Percentiles rank a stretch among this genome's conserved stretches.
phyloP scores from a whole-genome alignment of 2,113 vertebrate genomes.

The Ochotona curzoniae region DNA sequence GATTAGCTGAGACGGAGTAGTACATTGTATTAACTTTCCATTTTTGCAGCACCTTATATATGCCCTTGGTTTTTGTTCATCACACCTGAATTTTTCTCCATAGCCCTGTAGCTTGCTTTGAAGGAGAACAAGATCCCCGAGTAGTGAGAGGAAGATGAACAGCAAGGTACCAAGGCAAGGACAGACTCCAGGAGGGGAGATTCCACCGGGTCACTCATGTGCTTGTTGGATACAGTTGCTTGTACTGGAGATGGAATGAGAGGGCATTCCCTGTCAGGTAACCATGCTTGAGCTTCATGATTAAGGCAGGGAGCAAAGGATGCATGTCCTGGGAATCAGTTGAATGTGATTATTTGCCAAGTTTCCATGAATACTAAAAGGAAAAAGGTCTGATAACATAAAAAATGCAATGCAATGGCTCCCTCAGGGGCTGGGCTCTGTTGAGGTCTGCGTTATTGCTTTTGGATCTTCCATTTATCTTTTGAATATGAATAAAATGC shows the following conservation, averaged over 20 bases:
- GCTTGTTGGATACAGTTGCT: neutral
- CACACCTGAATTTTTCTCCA: neutral
- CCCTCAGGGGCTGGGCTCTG: neutral
- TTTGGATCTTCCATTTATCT: conserved; percentile 59
- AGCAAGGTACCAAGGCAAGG: neutral
- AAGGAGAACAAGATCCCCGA: neutral
- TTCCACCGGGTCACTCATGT: neutral
- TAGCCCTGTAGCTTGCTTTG: conserved; percentile 25
- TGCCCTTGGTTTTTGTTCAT: neutral
- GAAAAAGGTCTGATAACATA: neutral
- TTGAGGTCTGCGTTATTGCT: neutral
- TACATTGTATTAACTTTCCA: neutral
- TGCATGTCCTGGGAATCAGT: conserved; percentile 13
- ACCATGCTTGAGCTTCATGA: neutral
- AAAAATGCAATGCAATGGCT: neutral
- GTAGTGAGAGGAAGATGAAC: neutral
- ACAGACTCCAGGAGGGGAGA: neutral
- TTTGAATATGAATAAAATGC: conserved; percentile 61
- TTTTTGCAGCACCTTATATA: neutral
- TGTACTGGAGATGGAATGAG: neutral
- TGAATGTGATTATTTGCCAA: conserved; percentile 43
- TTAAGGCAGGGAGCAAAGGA: conserved; percentile 26
- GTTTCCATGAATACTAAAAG: conserved; percentile 70
- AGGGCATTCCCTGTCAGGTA: conserved; percentile 19
- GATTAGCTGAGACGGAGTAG: neutral